Conservation (phyloP, 2,888 invertebrate species). For the Sarcophaga carnaria region DNA sequence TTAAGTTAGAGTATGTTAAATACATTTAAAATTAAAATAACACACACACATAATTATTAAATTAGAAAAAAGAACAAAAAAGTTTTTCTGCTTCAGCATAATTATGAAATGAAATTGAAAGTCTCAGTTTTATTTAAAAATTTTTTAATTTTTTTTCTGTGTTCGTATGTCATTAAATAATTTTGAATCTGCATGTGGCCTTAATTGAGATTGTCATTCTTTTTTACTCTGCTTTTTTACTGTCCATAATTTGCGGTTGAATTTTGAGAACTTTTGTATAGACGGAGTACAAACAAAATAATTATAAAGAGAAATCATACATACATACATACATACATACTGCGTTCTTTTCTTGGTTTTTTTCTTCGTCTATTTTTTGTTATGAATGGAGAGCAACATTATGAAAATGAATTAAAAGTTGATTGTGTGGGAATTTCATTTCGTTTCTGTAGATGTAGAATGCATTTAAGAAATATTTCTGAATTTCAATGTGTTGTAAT, state of each 20-base stretch:
- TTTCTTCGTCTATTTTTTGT: background rate
- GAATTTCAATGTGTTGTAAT: constrained; percentile 34
- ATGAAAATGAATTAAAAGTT: constrained; percentile 26
- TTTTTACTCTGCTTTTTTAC: background rate
- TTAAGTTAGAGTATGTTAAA: constrained; percentile 40
- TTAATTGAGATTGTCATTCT: constrained; percentile 63
- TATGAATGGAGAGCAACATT: background rate
- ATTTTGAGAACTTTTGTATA: constrained; percentile 26
- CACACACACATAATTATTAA: constrained; percentile 24
- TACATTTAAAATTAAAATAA: constrained; percentile 35
- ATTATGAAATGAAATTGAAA: constrained; percentile 64
- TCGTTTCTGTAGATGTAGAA: background rate
- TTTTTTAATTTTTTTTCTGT: constrained; percentile 9
- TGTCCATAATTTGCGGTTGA: constrained; percentile 39
- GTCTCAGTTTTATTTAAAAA: constrained; percentile 33
- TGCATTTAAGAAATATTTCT: constrained; percentile 12
- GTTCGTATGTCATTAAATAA: background rate
- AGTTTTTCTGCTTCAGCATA: constrained; percentile 30
- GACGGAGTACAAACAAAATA: background rate
- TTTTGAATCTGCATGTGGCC: constrained; percentile 38
- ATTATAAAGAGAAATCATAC: constrained; percentile 21
- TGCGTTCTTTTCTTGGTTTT: too few relatives aligned
- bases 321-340: background rate
- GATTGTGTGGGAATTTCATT: constrained; percentile 21
- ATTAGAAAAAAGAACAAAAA: constrained; percentile 23